Evolutionary conservation across 2,113 vertebrate species (phyloP).

Genomic region (Murina feae): DNA sequence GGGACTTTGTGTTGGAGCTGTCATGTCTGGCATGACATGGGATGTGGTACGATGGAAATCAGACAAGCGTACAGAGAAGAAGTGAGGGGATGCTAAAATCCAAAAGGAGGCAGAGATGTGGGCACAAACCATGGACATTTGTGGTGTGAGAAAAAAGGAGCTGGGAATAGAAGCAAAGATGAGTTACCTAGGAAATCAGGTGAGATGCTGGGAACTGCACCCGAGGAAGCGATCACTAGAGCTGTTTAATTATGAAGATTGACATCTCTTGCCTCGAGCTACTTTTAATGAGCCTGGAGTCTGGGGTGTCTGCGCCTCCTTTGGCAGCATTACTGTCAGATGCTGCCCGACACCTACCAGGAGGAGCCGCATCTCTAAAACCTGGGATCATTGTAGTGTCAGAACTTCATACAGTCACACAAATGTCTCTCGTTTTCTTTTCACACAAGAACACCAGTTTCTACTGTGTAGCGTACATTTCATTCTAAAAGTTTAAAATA

Average conservation of each 20-base stretch:
- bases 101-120: neutral
- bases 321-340: neutral
- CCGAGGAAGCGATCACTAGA: neutral
- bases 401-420: neutral
- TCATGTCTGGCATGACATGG: neutral
- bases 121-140: neutral
- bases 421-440: neutral
- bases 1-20: neutral
- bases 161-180: neutral
- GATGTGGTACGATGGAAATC: neutral
- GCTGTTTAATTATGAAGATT: neutral
- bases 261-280: slow-evolving; percentile 22
- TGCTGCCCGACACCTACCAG: neutral
- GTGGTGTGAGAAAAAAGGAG: neutral
- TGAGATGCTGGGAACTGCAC: neutral
- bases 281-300: slow-evolving; percentile 25
- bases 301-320: neutral
- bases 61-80: neutral
- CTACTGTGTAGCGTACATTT: neutral
- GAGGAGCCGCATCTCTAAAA: neutral
- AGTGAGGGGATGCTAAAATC: neutral
- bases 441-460: neutral
- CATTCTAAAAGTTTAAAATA: neutral
- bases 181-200: neutral
- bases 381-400: neutral